phyloP scores from a whole-genome alignment of 2,113 vertebrate species.

The Clupea harengus region DNA sequence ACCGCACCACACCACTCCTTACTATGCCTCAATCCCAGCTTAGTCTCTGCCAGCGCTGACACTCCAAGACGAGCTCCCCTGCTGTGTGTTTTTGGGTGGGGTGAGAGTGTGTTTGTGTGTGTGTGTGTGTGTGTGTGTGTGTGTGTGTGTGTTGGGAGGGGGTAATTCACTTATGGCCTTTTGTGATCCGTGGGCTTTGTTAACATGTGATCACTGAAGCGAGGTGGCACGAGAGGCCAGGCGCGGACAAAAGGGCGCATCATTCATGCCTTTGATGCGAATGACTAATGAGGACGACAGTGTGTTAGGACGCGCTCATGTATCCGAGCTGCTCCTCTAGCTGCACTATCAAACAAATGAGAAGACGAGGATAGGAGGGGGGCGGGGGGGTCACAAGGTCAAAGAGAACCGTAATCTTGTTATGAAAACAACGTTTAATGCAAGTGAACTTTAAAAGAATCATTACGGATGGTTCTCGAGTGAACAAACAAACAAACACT shows the following conservation, averaged over 20 bases:
- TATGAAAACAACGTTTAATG: background rate
- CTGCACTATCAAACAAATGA: background rate
- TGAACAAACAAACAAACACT: background rate
- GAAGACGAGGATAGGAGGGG: background rate
- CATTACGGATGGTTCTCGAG: background rate
- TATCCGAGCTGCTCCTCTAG: background rate
- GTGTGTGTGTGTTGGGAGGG: constrained; percentile 27
- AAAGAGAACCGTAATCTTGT: background rate
- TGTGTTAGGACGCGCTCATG: constrained; percentile 54
- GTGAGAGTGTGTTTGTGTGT: background rate
- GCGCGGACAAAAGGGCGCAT: constrained; percentile 55
- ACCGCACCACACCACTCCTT: background rate
- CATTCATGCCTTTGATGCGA: constrained; percentile 61
- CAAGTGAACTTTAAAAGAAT: constrained; percentile 6
- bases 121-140: constrained; percentile 1
- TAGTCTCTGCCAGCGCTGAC: constrained; percentile 15
- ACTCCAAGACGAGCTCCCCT: constrained; percentile 29
- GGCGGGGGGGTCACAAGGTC: constrained; percentile 35
- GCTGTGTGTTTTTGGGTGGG: constrained; percentile 27
- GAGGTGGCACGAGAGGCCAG: constrained; percentile 59
- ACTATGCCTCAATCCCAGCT: constrained; percentile 32
- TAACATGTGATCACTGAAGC: constrained; percentile 56
- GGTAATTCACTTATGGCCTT: constrained; percentile 71
- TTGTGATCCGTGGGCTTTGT: constrained; percentile 54
- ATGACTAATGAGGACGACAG: constrained; percentile 62